Percentiles rank a stretch among this genome's conserved stretches.
Conservation (phyloP, 2,888 invertebrate genomes). For the Saturnia pavonia region DNA sequence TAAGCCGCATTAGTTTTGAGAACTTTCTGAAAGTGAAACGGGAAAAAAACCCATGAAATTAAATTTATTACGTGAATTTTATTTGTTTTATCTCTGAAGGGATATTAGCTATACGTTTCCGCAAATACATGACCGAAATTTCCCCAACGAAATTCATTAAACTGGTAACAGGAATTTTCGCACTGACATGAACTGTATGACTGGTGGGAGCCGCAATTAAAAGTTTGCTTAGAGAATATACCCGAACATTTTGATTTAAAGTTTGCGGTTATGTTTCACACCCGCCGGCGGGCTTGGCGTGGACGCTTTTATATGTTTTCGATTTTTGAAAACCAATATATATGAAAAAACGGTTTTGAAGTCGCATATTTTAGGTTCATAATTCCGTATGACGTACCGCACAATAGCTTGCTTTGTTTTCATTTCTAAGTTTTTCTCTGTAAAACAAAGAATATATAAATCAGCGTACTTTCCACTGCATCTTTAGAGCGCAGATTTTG, state of each 20-base stretch:
- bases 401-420: background rate
- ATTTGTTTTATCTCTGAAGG: slow-evolving; percentile 46
- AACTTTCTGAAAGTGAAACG: too few species aligned
- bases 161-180: slow-evolving; percentile 68
- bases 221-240: slow-evolving; percentile 70
- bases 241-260: slow-evolving; percentile 75
- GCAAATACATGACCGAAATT: slow-evolving; percentile 49
- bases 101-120: slow-evolving; percentile 43
- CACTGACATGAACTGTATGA: slow-evolving; percentile 64
- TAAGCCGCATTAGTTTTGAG: too few species aligned
- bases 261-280: slow-evolving; percentile 58
- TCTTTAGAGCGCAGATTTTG: slow-evolving; percentile 18
- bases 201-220: slow-evolving; percentile 73
- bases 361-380: background rate
- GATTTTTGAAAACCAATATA: background rate
- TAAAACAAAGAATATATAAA: slow-evolving; percentile 19
- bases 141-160: slow-evolving; percentile 69
- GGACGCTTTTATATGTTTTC: background rate
- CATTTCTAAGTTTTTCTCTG: background rate
- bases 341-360: background rate
- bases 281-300: slow-evolving; percentile 28
- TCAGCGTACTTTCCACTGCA: slow-evolving; percentile 16
- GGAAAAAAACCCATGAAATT: background rate
- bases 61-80: slow-evolving; percentile 29
- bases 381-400: background rate